phyloP scores from a whole-genome alignment of 1,140 invertebrate genomes.

The Gonatopus flavifemur region DNA sequence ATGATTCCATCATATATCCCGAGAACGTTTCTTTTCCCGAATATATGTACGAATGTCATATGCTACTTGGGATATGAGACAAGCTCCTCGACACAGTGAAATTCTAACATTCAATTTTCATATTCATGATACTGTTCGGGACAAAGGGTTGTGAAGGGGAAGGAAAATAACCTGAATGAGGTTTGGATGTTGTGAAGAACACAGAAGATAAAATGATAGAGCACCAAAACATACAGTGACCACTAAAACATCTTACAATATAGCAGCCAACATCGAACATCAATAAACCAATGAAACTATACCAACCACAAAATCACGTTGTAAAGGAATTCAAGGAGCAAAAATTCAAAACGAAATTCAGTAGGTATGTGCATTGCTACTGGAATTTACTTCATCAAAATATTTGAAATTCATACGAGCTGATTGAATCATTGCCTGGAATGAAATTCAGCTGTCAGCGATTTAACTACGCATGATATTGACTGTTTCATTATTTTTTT shows the following conservation, averaged over 20 bases:
- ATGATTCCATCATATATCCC: too few relatives aligned
- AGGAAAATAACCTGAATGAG: too few relatives aligned
- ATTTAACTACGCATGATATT: too few relatives aligned
- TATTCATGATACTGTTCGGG: constrained; percentile 16
- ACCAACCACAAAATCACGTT: constrained; percentile 55
- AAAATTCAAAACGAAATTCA: constrained; percentile 48
- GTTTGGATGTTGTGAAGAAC: constrained; percentile 41
- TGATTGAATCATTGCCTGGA: too few relatives aligned
- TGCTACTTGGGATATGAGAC: constrained; percentile 16
- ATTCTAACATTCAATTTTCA: constrained; percentile 40
- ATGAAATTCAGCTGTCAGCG: too few relatives aligned
- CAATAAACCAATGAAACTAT: constrained; percentile 54
- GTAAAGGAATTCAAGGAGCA: constrained; percentile 50
- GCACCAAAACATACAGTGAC: constrained; percentile 52
- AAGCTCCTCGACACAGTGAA: constrained; percentile 31
- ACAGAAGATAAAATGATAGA: constrained; percentile 41
- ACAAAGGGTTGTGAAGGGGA: too few relatives aligned
- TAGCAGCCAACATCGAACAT: constrained; percentile 57
- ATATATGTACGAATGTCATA: too few relatives aligned
- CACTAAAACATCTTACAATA: constrained; percentile 58
- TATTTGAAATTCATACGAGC: too few relatives aligned
- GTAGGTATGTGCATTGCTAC: too few relatives aligned
- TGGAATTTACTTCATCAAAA: too few relatives aligned
- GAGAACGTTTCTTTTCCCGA: too few relatives aligned
- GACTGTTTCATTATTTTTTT: too few relatives aligned